Evolutionary conservation across 2,888 invertebrate genomes (phyloP), one percentile per base, ranked within the genome.

Genomic region (Pyrgus malvae): DNA sequence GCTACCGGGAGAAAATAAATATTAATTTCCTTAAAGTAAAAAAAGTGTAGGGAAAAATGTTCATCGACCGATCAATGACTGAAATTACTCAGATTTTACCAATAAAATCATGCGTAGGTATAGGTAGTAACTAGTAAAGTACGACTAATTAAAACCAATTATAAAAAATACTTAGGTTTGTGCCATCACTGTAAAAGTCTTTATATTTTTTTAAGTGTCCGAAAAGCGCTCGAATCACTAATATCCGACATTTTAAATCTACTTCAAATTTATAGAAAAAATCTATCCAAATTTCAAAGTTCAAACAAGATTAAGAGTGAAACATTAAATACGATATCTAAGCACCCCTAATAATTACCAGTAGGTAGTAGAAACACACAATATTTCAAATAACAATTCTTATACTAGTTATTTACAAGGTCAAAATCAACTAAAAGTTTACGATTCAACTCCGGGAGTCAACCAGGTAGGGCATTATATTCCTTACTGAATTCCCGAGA

Each of bases 341-440:
- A 67, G 66, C 64, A 65, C 68, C 70, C 64, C 70, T 66, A 70
- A 58, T 58, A 40, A 46, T 46, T 46, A 46, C 46, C 33, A 54
- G 17, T 54, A 40, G 38, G 31, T n/a, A n/a, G 23, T 46, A 25
- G 37, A 46, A 74, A 78, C 74, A 71, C 76, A 78, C 78, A 69
- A 68, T 76, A 70, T 70, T 67, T 69, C 65, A 70, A 68, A 66
- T 78, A 80, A 81, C 78, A 79, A 78, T 68, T 71, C 77, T 78
- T 79, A 79, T 63, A 59, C 71, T 77, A 72, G 55, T 40, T 76
- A 78, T 79, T 62, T 79, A 80, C 79, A 79, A 59, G 57, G 61
- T 70, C 56, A 62, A 60, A 72, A 69, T 69, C 66, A 76, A 74
- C 68, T 67, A 70, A 63, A 55, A 41, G 3, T 25, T 35, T 51